Conservation (phyloP, 1,140 invertebrate species). For the Diploscapter pachys region DNA sequence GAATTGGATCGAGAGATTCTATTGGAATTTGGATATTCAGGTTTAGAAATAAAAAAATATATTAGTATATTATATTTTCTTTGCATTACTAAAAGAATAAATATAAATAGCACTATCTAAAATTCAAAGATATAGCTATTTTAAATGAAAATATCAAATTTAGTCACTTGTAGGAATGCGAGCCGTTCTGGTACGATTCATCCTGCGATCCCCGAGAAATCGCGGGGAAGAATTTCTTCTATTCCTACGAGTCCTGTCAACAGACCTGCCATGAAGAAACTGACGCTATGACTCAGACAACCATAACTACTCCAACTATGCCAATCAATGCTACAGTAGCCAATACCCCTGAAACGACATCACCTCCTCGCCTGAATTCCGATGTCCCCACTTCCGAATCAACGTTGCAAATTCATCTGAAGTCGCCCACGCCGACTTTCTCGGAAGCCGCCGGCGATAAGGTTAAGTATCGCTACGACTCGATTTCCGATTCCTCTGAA, state of each 20-base stretch:
- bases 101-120: too few species aligned
- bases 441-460: neutral
- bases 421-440: neutral
- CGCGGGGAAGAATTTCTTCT: constrained; percentile 29
- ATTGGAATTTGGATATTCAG: constrained; percentile 17
- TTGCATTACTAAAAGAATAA: too few species aligned
- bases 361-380: neutral
- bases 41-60: too few species aligned
- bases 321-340: neutral
- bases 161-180: constrained; percentile 15
- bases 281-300: neutral
- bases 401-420: neutral
- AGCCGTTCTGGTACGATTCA: constrained; percentile 34
- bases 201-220: constrained; percentile 12
- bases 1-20: constrained; percentile 28
- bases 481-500: too few species aligned
- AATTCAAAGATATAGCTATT: neutral
- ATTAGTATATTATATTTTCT: too few species aligned
- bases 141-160: neutral
- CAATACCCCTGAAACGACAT: neutral
- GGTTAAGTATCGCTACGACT: neutral
- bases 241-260: constrained; percentile 16
- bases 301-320: too few species aligned
- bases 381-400: neutral
- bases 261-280: constrained; percentile 15